Conservation (phyloP, 2,888 invertebrate genomes). For the Drosophila siamana region DNA sequence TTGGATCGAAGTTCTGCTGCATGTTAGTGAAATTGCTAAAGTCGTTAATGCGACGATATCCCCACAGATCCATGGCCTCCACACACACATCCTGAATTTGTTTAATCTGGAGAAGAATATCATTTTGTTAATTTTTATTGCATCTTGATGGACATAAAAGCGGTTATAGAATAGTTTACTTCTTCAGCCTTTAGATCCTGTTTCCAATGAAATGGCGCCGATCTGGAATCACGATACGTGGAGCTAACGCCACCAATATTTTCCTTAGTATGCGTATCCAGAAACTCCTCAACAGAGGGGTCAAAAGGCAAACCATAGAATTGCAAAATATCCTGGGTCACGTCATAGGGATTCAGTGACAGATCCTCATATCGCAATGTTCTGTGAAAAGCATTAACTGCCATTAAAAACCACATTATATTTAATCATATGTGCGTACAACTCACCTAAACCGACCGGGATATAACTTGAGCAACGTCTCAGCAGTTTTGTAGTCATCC, state of each 20-base stretch:
- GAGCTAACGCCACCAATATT: conserved; percentile 94
- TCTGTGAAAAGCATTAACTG: conserved; percentile 85
- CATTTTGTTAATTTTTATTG: background rate
- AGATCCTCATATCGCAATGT: conserved; percentile 94
- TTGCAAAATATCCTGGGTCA: conserved; percentile 89
- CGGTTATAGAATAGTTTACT: conserved; percentile 84
- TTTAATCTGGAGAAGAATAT: conserved; percentile 71
- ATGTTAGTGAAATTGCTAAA: conserved; percentile 86
- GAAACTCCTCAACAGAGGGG: conserved; percentile 89
- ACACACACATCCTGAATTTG: conserved; percentile 89
- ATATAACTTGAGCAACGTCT: conserved; percentile 88
- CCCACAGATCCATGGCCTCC: conserved; percentile 94
- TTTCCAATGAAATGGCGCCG: conserved; percentile 95
- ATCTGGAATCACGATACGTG: conserved; percentile 93
- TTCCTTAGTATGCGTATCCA: conserved; percentile 92
- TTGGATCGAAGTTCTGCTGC: conserved; percentile 87
- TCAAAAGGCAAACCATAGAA: conserved; percentile 91
- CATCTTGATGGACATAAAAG: background rate
- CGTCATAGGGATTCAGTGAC: conserved; percentile 90
- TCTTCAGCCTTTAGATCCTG: conserved; percentile 90
- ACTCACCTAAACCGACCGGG: conserved; percentile 91
- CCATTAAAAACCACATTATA: background rate
- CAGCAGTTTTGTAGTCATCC: conserved; percentile 92
- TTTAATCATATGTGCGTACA: background rate
- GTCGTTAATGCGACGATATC: conserved; percentile 89